Base-by-base conservation (phyloP, 2,888 invertebrate genomes). In the Platynereis dumerilii region DNA sequence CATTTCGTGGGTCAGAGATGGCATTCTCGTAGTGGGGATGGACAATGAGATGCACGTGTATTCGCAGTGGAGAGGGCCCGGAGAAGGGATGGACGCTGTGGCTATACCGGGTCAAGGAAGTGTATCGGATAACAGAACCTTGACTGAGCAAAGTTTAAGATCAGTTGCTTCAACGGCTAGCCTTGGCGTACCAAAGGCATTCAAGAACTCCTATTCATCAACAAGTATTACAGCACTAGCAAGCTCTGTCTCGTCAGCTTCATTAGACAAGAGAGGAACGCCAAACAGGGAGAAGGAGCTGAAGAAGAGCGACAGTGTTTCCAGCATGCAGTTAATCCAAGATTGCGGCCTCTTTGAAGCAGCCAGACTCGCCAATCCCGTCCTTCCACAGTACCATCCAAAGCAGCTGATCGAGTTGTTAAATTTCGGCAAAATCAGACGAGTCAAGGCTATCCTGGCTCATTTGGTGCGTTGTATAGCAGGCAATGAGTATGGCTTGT, bases 11-110 rank as follows among this genome's bases (percentile, higher is more conserved):
- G 96, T 98, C 0, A 88, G 99, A 27, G 98, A 98, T 80, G 98
- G 98, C 0, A 94, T 99, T 72, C 86, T 99, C 1, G 95, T 99
- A 0, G 96, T 99, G 1, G 99, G 98, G 1, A 97, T 99, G 97
- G 96, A 98, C 82, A 97, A 96, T 1, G 99, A 99, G 84, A 97
- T 99, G 96, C 96, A 98, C 79, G 96, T 99, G 0, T 99, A 97
- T 82, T 96, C 96, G 0, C 99, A 99, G 80, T 99, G 98, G 98
- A 69, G 77, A 45, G 73, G 73, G 39, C 62, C 53, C 15, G 64
- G 55, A 12, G 61, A 64, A 53, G 53, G 34, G 27, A 63, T 29
- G 57, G 64, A 29, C 54, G 65, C 28, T 22, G 22, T 26, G 22
- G 34, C 7, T 34, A 12, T 34, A 5, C 34, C 5, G 5, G 52